phyloP scores from a whole-genome alignment of 1,140 invertebrate species.

The Lethrus apterus region DNA sequence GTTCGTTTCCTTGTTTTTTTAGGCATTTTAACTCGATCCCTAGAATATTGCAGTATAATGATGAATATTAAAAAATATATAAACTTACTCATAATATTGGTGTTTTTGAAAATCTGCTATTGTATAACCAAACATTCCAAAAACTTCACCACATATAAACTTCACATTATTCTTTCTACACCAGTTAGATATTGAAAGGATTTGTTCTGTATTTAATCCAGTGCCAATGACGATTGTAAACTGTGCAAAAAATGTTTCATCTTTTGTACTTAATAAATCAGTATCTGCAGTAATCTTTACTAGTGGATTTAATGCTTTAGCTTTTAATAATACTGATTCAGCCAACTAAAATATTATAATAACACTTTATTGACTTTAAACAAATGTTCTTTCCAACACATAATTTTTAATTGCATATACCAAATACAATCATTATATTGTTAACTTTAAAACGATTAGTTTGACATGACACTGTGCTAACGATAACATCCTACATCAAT shows the following conservation, averaged over 20 bases:
- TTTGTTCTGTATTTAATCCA: slow-evolving; percentile 59
- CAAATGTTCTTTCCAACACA: too few species aligned
- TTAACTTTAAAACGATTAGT: too few species aligned
- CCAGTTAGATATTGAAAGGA: slow-evolving; percentile 69
- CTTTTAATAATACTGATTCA: slow-evolving; percentile 65
- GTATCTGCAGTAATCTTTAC: slow-evolving; percentile 74
- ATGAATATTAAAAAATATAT: background rate
- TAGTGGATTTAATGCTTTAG: slow-evolving; percentile 85
- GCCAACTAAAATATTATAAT: slow-evolving; percentile 62
- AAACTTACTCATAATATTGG: slow-evolving; percentile 76
- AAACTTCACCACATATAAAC: slow-evolving; percentile 87
- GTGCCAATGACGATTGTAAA: slow-evolving; percentile 85
- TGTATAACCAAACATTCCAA: slow-evolving; percentile 87
- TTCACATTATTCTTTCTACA: slow-evolving; percentile 74
- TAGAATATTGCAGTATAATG: slow-evolving; percentile 19
- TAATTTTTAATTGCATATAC: too few species aligned
- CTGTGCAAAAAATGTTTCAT: slow-evolving; percentile 64
- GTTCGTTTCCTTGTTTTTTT: slow-evolving; percentile 26
- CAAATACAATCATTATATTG: too few species aligned
- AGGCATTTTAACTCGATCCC: slow-evolving; percentile 33
- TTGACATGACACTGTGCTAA: too few species aligned
- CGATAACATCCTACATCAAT: too few species aligned
- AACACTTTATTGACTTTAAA: too few species aligned
- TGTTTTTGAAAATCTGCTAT: slow-evolving; percentile 85
- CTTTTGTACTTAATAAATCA: slow-evolving; percentile 52